Evolutionary conservation across 2,113 vertebrate genomes (phyloP), one percentile per base, ranked within the genome.

Genomic region (Leptosomus discolor): DNA sequence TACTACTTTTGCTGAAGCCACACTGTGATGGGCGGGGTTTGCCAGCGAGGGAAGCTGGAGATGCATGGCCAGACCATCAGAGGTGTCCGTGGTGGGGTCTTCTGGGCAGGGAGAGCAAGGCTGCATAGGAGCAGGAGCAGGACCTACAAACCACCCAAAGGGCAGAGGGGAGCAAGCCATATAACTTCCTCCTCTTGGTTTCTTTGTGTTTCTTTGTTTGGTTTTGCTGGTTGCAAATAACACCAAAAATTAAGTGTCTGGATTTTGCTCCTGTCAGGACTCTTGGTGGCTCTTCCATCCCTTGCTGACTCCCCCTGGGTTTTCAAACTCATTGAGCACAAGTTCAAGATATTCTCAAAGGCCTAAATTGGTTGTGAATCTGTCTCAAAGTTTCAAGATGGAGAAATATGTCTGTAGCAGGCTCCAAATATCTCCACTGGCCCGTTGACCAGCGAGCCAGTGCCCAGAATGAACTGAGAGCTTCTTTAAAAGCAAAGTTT

Each of bases 371-470:
- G 19, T 51, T 37, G 51, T 79, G 29, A 15, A 5, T 34, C 50
- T 79, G 26, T 8, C 11, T 71, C 37, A 21, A 26, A 34, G 4
- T 29, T 79, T 43, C 53, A 68, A 67, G 37, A 12, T 7, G 5
- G 56, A 70, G 46, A 73, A 60, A 46, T 67, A 9, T 2, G 45
- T 24, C n/a, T 73, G 32, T 53, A 80, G 3, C 1, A 5, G n/a
- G 18, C 24, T 80, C 27, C 16, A 2, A 0, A 1, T 58, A 12
- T 19, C 32, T 63, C 27, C 32, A 16, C 9, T 15, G 58, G 6
- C 34, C 58, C 12, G 8, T 24, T 54, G 63, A 32, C 46, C 30
- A 39, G 34, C 2, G 3, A 87, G 16, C 15, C 37, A 27, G 8
- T 26, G 27, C 18, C 16, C 41, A 37, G 29, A 51, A 51, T 12